Evolutionary conservation across 1,140 invertebrate genomes (phyloP).

Genomic region (Caenorhabditis brenneri): DNA sequence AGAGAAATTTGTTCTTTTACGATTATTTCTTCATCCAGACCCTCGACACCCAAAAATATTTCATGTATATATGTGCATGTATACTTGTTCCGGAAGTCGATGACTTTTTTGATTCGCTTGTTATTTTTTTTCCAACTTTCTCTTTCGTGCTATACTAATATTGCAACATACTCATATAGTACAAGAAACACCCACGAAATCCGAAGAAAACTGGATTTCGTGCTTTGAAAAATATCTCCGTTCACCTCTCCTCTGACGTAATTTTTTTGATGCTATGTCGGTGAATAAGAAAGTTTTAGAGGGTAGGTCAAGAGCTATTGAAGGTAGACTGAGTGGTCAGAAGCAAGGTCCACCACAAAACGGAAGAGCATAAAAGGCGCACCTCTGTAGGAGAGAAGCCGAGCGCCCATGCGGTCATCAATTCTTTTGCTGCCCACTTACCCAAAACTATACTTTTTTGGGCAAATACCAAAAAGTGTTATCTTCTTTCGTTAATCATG

Average conservation of each 20-base stretch:
- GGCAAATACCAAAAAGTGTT: neutral
- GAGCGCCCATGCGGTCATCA: constrained; percentile 36
- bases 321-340: constrained; percentile 32
- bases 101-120: constrained; percentile 8
- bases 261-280: neutral
- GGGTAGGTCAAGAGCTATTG: constrained; percentile 32
- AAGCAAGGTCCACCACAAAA: constrained; percentile 11
- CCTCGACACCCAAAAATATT: neutral
- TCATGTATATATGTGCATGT: constrained; percentile 24
- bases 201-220: neutral
- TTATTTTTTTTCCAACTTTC: constrained; percentile 22
- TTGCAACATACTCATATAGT: neutral
- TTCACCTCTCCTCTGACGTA: neutral
- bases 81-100: constrained; percentile 24
- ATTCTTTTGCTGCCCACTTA: constrained; percentile 40
- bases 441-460: constrained; percentile 38
- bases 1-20: constrained; percentile 1
- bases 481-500: constrained; percentile 26
- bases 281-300: neutral
- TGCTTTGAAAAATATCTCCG: neutral
- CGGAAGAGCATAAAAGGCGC: constrained; percentile 38
- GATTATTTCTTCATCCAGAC: constrained; percentile 11
- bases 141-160: constrained; percentile 15
- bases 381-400: constrained; percentile 26
- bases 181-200: neutral